Conservation (phyloP, 2,888 invertebrate genomes). For the Tipula helvola region DNA sequence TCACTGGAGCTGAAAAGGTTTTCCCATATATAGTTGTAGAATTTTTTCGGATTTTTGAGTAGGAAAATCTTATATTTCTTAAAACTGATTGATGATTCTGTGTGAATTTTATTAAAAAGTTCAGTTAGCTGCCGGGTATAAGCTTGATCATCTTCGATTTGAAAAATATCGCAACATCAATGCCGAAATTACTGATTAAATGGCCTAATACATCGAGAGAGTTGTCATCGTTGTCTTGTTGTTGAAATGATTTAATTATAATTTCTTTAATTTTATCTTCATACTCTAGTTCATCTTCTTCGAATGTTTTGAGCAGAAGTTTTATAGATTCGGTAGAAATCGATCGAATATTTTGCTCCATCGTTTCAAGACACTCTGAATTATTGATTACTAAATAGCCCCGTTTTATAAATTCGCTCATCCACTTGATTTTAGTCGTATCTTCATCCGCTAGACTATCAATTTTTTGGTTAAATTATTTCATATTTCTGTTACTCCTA, state of each 20-base stretch:
- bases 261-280: conserved; percentile 18
- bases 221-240: conserved; percentile 20
- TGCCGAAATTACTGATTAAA: conserved; percentile 20
- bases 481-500: too few species aligned
- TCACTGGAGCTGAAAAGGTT: background rate
- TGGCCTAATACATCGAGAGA: conserved; percentile 20
- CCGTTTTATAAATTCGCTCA: conserved; percentile 24
- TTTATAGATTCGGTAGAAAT: conserved; percentile 16
- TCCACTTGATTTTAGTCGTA: conserved; percentile 17
- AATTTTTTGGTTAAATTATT: too few species aligned
- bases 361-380: conserved; percentile 25
- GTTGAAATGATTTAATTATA: conserved; percentile 19
- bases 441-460: conserved; percentile 14
- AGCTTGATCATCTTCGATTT: conserved; percentile 16
- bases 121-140: conserved; percentile 19
- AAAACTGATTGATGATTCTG: background rate
- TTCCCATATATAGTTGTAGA: conserved; percentile 18
- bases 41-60: conserved; percentile 23
- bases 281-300: conserved; percentile 16
- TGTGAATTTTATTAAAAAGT: conserved; percentile 23
- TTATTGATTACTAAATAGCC: conserved; percentile 22
- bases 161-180: conserved; percentile 17
- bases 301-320: background rate
- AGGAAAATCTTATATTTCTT: conserved; percentile 16
- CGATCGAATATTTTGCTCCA: conserved; percentile 21